These are phyloP conservation scores for Ophraella communa DNA, from an alignment of 2,888 invertebrate species.

Conservation along the genomic window DNA sequence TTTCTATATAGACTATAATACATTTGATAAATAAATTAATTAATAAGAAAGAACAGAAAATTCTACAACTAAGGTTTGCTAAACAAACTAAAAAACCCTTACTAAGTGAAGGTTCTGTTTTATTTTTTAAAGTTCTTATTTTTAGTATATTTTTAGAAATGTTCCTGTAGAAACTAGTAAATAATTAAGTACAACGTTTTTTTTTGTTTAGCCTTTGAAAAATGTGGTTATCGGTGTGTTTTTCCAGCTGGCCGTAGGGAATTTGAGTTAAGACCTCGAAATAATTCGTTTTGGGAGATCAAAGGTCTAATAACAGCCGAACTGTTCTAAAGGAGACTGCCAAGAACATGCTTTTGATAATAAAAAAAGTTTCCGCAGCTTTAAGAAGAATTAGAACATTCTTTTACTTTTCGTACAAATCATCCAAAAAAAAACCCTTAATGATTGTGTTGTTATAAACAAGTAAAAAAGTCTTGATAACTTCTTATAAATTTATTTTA, in stretches of 20 bases:
- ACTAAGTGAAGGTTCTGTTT: no score
- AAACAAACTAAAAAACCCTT: no score
- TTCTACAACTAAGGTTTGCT: no score
- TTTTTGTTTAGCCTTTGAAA: not conserved
- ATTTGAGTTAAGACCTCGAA: not conserved
- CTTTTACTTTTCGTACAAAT: not conserved
- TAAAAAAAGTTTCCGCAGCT: not conserved
- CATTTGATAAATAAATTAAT: no score
- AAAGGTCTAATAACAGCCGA: not conserved
- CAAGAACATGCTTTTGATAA: not conserved
- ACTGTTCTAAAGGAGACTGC: not conserved
- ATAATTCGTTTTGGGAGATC: not conserved
- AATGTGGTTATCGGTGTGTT: not conserved
- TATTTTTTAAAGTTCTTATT: no score
- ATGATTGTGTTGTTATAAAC: not conserved
- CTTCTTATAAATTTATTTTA: no score
- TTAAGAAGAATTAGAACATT: not conserved
- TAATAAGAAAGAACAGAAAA: no score
- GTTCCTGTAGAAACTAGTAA: no score
- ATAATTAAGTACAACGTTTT: no score
- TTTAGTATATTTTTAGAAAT: no score
- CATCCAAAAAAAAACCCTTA: not conserved
- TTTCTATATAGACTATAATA: no score
- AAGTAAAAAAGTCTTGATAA: no score
- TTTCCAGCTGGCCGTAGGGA: not conserved